Base-by-base conservation (phyloP, 2,113 vertebrate genomes). In the Oxygymnocypris stewartii region DNA sequence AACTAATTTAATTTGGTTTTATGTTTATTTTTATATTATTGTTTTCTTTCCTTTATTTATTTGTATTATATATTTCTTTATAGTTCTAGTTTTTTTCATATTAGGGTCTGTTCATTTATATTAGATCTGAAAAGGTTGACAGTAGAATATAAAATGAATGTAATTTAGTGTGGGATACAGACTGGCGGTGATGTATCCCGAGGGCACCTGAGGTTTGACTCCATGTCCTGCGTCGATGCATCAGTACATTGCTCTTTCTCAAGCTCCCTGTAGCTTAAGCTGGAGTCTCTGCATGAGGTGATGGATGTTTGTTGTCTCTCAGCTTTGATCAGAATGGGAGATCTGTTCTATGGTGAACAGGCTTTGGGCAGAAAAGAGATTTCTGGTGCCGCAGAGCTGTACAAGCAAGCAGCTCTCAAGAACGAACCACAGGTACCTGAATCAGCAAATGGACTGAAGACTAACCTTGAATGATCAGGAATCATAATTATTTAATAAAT, bases 251-350 rank as follows among this genome's bases (percentile, higher is more conserved):
- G 79, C 23, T 69, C 4, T 37, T 40, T n/a, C 14, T 83, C 44
- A 35, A 40, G 40, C 31, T 44, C 16, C 65, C 81, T 73, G 44
- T 12, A 40, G 81, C 44, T 57, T 49, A 47, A 69, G 61, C 63
- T 31, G 31, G n/a, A 28, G 37, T 28, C 37, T 65, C 37, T 69
- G 61, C 59, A 1, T 79, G 65, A 10, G 13, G 14, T 47, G 4
- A 63, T 73, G 4, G 57, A 42, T 82, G 31, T 84, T 79, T 65
- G 1, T 54, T 63, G 5, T 28, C 65, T 23, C 87, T 23, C 92
- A 96, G 96, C 96, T 18, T 89, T 95, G 77, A 91, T 95, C 49
- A 93, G 85, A 85, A 93, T 96, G 92, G 96, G 96, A 35, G 95
- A 96, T 91, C 79, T 96, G 81, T 73, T 94, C 57, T 95, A 93